A percentile compares a stretch with the other conserved stretches of the same genome.
These are phyloP conservation scores for Pseudomugil tenellus DNA, from an alignment of 2,797 vertebrate species.

Conservation along the genomic window DNA sequence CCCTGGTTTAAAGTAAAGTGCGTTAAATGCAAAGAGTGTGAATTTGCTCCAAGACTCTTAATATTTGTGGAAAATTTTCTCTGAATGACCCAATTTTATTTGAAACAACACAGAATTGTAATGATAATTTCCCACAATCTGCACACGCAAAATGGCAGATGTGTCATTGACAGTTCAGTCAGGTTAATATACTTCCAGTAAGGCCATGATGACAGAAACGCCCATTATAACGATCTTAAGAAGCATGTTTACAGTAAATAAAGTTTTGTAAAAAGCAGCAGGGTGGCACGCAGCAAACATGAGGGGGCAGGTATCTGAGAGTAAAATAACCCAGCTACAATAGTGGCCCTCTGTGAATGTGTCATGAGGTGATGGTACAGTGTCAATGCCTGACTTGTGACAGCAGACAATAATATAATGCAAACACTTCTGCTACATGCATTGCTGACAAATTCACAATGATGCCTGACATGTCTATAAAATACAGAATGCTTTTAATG, in stretches of 20 bases:
- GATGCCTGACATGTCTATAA: neutral
- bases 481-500: neutral
- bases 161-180: constrained; percentile 19
- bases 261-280: constrained; percentile 33
- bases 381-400: constrained; percentile 38
- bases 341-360: constrained; percentile 36
- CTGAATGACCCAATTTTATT: neutral
- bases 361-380: constrained; percentile 26
- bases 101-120: neutral
- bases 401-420: constrained; percentile 11
- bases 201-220: neutral
- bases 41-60: neutral
- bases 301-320: constrained; percentile 46
- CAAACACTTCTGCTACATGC: constrained; percentile 24
- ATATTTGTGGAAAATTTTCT: neutral
- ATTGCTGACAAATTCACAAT: neutral
- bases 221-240: constrained; percentile 9
- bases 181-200: neutral
- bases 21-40: too few species aligned
- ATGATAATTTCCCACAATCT: neutral
- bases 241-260: constrained; percentile 68
- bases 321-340: constrained; percentile 58
- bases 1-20: too few species aligned
- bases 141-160: constrained; percentile 1
- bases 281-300: constrained; percentile 26